Evolutionary conservation across 2,797 vertebrate genomes (phyloP), one percentile per base, ranked within the genome.

Genomic region (Neosalanx taihuensis): DNA sequence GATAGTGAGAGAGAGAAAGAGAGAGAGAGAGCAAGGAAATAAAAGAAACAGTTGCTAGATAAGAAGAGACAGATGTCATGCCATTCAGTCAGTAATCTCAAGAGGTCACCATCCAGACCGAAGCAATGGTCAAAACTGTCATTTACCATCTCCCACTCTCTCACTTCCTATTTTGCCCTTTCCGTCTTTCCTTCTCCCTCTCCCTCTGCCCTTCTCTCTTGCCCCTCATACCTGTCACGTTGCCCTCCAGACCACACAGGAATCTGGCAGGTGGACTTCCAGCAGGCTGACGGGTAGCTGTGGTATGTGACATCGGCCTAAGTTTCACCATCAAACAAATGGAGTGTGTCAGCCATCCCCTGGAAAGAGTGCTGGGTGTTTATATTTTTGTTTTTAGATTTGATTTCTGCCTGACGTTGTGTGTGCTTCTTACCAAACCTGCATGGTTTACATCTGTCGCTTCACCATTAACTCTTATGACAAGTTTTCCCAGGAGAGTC

Each of bases 381-480:
- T 86, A 78, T 81, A 72, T 31, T 73, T 23, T 56, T 73, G 31
- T 41, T 35, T 26, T 6, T 6, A 64, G 33, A 49, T 67, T 72
- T 79, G 86, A 77, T 83, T 85, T 76, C 82, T 89, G 86, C 81
- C 49, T 89, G 90, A 76, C 89, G 95, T 92, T 92, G 87, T 81
- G 87, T 81, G 87, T 89, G 86, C 85, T 82, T 90, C 84, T 74
- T 79, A 90, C 83, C 83, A 90, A 90, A 89, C 86, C 86, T 78
- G 89, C 83, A 81, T 85, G 91, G 88, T 89, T 83, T 90, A 89
- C 89, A 85, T 86, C 92, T 81, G 73, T 86, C 87, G 82, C 80
- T 87, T 92, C 90, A 87, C 90, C 91, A 83, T 92, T 87, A 90
- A 88, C 83, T 92, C 89, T 85, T 76, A 89, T 92, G 90, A 90